A percentile compares a stretch with the other conserved stretches of the same genome.
Conservation (phyloP, 92 coral and sea anemone species). For the Porites rus region DNA sequence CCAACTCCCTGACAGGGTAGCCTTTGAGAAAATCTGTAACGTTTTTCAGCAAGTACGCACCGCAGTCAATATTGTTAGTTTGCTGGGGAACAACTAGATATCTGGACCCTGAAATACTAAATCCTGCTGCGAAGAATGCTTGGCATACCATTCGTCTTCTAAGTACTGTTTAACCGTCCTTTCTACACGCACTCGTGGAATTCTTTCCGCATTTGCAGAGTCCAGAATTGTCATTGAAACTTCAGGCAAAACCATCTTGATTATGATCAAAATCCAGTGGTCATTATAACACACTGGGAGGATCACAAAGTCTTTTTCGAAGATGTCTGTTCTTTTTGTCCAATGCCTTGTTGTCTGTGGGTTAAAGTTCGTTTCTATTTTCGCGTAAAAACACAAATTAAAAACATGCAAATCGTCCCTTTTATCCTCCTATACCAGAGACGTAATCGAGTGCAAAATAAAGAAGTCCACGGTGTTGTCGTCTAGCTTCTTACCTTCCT, state of each 20-base stretch:
- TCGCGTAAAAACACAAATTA: neutral
- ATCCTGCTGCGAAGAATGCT: neutral
- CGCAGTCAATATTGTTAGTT: slow-evolving; percentile 8
- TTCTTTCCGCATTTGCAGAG: neutral
- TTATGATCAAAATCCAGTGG: neutral
- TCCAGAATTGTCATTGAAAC: neutral
- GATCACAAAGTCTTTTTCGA: slow-evolving; percentile 1
- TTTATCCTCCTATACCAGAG: neutral
- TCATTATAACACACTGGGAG: neutral
- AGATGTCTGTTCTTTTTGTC: slow-evolving; percentile 1
- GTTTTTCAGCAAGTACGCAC: neutral
- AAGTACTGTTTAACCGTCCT: neutral
- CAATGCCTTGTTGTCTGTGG: slow-evolving; percentile 13
- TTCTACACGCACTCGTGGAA: neutral
- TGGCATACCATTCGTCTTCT: slow-evolving; percentile 5
- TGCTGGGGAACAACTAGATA: slow-evolving; percentile 13
- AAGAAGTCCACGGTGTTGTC: neutral
- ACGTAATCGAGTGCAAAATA: neutral
- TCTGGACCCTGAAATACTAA: neutral
- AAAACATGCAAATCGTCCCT: neutral
- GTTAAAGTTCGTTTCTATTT: neutral
- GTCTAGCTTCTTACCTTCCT: slow-evolving; percentile 1
- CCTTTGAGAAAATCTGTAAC: neutral
- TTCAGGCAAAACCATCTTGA: neutral
- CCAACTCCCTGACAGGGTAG: neutral